Evolutionary conservation across 2,113 vertebrate species (phyloP).

Genomic region (Asarcornis scutulata): DNA sequence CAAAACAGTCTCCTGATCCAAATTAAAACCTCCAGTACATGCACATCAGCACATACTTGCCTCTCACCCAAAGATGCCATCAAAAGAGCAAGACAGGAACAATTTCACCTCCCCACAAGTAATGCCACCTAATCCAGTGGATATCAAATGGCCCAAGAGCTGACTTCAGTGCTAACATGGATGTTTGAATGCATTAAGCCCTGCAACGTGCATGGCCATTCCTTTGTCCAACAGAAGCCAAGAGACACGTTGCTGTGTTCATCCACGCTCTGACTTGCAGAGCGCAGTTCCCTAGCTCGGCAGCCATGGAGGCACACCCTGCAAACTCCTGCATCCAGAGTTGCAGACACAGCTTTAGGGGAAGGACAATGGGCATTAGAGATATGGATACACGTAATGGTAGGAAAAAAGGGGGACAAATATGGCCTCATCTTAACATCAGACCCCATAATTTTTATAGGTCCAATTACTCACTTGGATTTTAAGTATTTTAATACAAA

Average conservation of each 20-base stretch:
- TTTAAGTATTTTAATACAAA: background rate
- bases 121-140: background rate
- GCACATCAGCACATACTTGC: background rate
- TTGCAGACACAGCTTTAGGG: background rate
- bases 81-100: background rate
- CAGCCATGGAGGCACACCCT: background rate
- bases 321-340: background rate
- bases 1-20: background rate
- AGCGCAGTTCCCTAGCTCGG: background rate
- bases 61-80: background rate
- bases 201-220: background rate
- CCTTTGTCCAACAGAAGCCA: background rate
- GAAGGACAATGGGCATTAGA: background rate
- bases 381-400: background rate
- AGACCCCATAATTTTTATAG: background rate
- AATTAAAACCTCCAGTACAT: background rate
- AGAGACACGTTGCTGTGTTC: background rate
- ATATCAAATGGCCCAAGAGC: background rate
- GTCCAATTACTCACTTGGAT: accelerated
- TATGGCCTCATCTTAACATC: background rate
- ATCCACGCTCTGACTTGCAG: background rate
- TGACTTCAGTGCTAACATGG: background rate
- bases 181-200: background rate
- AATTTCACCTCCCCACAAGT: background rate
- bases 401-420: background rate